Conservation (phyloP, 92 coral and sea anemone genomes). For the Palythoa grandiflora region DNA sequence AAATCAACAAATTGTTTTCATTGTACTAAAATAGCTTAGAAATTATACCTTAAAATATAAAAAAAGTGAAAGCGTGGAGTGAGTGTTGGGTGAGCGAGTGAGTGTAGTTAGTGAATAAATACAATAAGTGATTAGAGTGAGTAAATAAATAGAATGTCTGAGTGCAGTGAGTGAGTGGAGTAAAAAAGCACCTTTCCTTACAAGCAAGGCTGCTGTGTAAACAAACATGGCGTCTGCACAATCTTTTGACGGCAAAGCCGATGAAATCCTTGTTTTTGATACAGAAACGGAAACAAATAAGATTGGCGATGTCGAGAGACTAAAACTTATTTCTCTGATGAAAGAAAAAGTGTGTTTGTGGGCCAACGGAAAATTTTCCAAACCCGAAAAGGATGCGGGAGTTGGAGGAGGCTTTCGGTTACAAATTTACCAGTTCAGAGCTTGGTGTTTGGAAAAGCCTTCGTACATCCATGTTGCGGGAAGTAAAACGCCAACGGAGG, state of each 20-base stretch:
- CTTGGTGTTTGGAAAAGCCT: constrained; percentile 19
- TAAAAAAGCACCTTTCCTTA: no score
- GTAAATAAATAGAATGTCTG: no score
- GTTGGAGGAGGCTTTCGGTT: neutral
- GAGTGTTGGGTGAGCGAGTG: no score
- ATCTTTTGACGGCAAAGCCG: neutral
- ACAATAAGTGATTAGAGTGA: no score
- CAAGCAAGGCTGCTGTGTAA: neutral
- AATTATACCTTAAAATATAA: no score
- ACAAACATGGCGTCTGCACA: constrained; percentile 27
- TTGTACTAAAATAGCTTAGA: no score
- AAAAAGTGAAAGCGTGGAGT: no score
- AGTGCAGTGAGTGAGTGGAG: no score
- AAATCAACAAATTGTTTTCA: no score
- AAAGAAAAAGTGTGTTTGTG: constrained; percentile 17
- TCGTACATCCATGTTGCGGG: neutral
- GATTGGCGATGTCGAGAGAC: constrained; percentile 25
- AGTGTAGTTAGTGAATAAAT: no score
- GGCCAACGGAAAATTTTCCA: constrained; percentile 4
- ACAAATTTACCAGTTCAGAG: neutral
- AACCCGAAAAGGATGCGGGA: constrained; percentile 10
- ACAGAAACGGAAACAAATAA: constrained; percentile 7
- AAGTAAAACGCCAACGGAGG: constrained; percentile 4
- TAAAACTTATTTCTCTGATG: neutral
- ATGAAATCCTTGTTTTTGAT: neutral